Base-by-base conservation (phyloP, 2,888 invertebrate species). In the Listrodromus nycthemerus region DNA sequence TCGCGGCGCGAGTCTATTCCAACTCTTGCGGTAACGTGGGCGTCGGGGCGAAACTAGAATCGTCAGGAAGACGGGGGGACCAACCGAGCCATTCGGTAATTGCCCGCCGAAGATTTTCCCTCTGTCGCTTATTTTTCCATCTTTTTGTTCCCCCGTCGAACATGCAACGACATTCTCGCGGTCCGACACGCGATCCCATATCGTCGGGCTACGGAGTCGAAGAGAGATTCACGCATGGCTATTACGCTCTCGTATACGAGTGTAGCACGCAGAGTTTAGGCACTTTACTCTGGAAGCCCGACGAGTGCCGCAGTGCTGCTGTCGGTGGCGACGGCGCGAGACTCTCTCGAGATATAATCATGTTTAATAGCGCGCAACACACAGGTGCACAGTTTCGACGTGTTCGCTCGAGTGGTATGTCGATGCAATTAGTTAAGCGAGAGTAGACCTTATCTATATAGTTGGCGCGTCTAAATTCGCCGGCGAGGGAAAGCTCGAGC, bases 121-220 rank as follows among this genome's bases (percentile, higher is more conserved):
- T 73, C 73, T 45, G 16, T 45, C 71, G 65, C 78, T 82, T 74
- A 79, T 45, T 55, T 52, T 65, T 1, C 21, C 16, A 1, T 3
- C 16, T 45, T 0, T 16, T 16, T 4, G 10, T 30, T 16, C 21
- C 86, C 88, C 88, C 87, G 81, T 84, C 87, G 88, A 90, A 91
- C 91, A 91, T 92, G 91, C 92, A 91, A 91, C 91, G 92, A 91
- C 91, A 92, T 92, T 90, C 89, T 85, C 88, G 84, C 87, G 87
- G 89, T 58, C 78, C 45, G 27, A 71, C 50, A 83, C 83, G 83
- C 83, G 83, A 83, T 83, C 79, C 33, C 70, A 75, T 79, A 79
- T 79, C 82, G 82, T 69, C 10, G 69, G 63, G 21, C 45, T 61
- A 0, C 30, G 13, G 19, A 7, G 50, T 19, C 1, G n/a, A 52